phyloP scores from a whole-genome alignment of 2,888 invertebrate species.

The Globia sparganii region DNA sequence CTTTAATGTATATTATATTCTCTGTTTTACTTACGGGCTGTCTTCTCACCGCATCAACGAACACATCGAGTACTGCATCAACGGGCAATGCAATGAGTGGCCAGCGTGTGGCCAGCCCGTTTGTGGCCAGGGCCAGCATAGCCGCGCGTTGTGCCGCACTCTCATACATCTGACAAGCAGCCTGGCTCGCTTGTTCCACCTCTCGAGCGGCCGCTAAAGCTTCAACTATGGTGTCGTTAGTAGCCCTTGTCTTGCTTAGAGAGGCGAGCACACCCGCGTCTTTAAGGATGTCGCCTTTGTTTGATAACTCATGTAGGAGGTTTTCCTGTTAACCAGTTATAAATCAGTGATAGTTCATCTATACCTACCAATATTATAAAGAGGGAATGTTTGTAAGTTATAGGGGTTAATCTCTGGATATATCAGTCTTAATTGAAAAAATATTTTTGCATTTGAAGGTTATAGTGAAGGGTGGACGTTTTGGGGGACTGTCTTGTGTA shows the following conservation, averaged over 20 bases:
- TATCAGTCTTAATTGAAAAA: background rate
- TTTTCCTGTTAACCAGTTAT: slow-evolving; percentile 76
- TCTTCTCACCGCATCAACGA: slow-evolving; percentile 82
- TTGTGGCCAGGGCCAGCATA: slow-evolving; percentile 82
- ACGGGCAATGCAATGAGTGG: slow-evolving; percentile 88
- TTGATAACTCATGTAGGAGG: slow-evolving; percentile 82
- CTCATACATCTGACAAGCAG: slow-evolving; percentile 67
- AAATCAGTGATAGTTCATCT: background rate
- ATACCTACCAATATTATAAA: background rate
- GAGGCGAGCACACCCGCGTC: slow-evolving; percentile 87
- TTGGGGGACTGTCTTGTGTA: background rate
- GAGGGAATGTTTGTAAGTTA: background rate
- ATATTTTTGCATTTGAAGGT: background rate
- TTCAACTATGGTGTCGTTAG: slow-evolving; percentile 84
- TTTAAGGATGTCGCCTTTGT: slow-evolving; percentile 84
- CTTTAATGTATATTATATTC: background rate
- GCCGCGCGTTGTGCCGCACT: slow-evolving; percentile 77
- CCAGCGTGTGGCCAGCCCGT: slow-evolving; percentile 75
- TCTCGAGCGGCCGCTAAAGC: slow-evolving; percentile 86
- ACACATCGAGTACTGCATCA: slow-evolving; percentile 86
- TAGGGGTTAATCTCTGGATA: background rate
- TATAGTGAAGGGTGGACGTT: background rate
- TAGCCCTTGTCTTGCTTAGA: slow-evolving; percentile 87
- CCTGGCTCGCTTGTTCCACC: slow-evolving; percentile 78
- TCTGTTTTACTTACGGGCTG: slow-evolving; percentile 68